Conservation (phyloP, 37 sponge, comb jelly and placozoan genomes). For the Bolinopsis microptera region DNA sequence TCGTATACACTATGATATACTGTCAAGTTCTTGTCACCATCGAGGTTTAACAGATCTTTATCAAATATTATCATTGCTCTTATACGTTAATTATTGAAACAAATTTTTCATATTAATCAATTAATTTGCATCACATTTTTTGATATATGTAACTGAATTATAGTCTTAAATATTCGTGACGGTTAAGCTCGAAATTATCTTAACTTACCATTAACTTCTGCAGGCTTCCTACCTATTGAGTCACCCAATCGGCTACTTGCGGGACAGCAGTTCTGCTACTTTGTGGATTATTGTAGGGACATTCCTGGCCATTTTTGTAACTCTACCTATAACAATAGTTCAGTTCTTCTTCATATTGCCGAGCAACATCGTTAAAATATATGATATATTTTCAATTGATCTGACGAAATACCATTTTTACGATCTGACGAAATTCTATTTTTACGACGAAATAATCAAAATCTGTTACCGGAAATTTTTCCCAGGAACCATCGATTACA, state of each 20-base stretch:
- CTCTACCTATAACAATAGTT: background rate
- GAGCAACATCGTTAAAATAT: conserved; percentile 5
- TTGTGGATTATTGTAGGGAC: background rate
- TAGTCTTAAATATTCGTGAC: too few relatives aligned
- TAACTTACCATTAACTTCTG: too few relatives aligned
- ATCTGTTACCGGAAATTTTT: background rate
- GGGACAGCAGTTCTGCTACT: background rate
- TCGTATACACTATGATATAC: background rate
- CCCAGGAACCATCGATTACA: background rate
- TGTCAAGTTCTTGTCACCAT: background rate
- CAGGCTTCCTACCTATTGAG: background rate
- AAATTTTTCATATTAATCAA: too few relatives aligned
- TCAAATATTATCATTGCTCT: too few relatives aligned
- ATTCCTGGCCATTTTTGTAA: background rate
- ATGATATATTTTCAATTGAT: too few relatives aligned
- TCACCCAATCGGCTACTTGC: background rate
- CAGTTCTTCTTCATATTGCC: background rate
- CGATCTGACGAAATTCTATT: conserved; percentile 33
- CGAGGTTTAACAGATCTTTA: too few relatives aligned
- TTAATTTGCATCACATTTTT: too few relatives aligned
- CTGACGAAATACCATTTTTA: too few relatives aligned
- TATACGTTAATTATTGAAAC: too few relatives aligned
- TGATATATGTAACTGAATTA: too few relatives aligned
- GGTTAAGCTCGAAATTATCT: too few relatives aligned
- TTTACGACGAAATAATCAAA: background rate